Evolutionary conservation across 2,113 vertebrate genomes (phyloP).

Genomic region (Promerops cafer): DNA sequence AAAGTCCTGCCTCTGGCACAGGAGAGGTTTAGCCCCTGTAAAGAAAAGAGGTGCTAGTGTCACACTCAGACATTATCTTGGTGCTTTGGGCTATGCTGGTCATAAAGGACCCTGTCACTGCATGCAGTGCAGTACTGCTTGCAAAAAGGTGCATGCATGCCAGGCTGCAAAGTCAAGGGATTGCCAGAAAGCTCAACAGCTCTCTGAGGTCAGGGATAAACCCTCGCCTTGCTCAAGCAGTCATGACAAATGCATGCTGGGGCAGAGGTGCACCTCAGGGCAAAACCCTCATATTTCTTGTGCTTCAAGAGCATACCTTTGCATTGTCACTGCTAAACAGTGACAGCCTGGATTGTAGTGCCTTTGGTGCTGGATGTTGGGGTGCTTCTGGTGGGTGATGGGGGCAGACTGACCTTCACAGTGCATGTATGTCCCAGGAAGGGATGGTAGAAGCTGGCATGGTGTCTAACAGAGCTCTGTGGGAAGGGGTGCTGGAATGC

Average conservation of each 20-base stretch:
- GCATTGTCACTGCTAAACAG: not conserved
- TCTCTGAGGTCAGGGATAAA: not conserved
- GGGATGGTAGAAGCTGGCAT: not conserved
- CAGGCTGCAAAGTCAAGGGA: not conserved
- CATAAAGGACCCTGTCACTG: not conserved
- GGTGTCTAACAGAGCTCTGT: not conserved
- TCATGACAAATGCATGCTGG: not conserved
- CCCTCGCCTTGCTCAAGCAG: not conserved
- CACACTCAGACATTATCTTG: not conserved
- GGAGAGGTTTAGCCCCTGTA: not conserved
- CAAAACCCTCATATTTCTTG: not conserved
- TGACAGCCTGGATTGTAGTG: not conserved
- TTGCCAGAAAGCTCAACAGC: not conserved
- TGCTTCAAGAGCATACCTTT: not conserved
- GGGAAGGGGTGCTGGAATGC: not conserved
- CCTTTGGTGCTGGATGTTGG: not conserved
- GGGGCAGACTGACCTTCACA: not conserved
- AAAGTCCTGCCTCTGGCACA: not conserved
- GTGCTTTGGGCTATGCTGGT: not conserved
- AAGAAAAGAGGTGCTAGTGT: not conserved
- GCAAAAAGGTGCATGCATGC: accelerated
- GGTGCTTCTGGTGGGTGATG: not conserved
- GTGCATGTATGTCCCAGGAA: not conserved
- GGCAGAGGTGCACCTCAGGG: not conserved
- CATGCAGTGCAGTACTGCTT: not conserved